These are phyloP conservation scores for Nannoperca australis DNA, from an alignment of 2,797 vertebrate genomes.

Conservation along the genomic window DNA sequence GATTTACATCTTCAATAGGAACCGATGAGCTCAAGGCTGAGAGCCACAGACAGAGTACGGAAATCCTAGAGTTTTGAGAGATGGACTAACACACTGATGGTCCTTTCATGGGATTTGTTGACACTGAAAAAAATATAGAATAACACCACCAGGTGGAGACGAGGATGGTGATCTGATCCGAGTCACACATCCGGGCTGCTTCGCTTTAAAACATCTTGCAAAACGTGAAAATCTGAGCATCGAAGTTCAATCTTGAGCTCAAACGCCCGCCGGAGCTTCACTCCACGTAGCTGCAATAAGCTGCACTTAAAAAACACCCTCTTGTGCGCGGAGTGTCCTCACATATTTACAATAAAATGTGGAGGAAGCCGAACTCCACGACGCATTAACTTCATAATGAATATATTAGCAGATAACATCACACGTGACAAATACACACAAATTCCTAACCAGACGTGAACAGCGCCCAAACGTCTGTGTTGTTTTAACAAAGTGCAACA, in stretches of 20 bases:
- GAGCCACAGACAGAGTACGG: not conserved
- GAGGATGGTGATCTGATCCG: not conserved
- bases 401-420: slow-evolving; percentile 15
- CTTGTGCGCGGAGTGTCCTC: not conserved
- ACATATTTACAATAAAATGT: slow-evolving; percentile 1
- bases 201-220: not conserved
- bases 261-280: not conserved
- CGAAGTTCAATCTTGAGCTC: not conserved
- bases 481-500: not conserved
- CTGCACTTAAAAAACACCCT: not conserved
- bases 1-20: not conserved
- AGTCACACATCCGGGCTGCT: not conserved
- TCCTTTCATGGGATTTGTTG: slow-evolving; percentile 28
- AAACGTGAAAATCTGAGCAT: slow-evolving; percentile 7
- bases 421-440: slow-evolving; percentile 16
- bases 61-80: not conserved
- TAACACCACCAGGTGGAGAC: not conserved
- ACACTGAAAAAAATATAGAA: not conserved
- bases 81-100: not conserved
- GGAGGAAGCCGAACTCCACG: not conserved
- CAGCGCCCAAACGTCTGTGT: not conserved
- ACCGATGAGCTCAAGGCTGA: not conserved
- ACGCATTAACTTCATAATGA: not conserved
- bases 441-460: not conserved
- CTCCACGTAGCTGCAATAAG: not conserved